Conservation (phyloP, 2,888 invertebrate genomes). For the Dasysyrphus tricinctus region DNA sequence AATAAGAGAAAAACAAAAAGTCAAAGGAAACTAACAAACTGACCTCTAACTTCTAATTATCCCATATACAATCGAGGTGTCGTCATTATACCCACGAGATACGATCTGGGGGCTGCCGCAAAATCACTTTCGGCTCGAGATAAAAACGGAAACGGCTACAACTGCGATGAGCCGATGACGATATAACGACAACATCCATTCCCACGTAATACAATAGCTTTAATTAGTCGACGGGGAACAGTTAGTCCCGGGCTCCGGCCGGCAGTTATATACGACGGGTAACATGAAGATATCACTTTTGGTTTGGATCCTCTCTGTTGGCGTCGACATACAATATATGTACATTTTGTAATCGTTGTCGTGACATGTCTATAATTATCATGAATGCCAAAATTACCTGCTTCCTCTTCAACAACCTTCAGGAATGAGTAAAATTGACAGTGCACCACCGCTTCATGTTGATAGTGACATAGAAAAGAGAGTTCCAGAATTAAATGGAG, state of each 20-base stretch:
- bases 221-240: constrained; percentile 67
- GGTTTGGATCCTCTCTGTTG: constrained; percentile 12
- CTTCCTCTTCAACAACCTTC: constrained; percentile 48
- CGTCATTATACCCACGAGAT: constrained; percentile 66
- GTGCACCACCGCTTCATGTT: constrained; percentile 48
- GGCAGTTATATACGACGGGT: constrained; percentile 28
- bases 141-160: constrained; percentile 21
- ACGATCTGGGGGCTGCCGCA: constrained; percentile 53
- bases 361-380: constrained; percentile 63
- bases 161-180: not conserved
- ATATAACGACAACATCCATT: constrained; percentile 18
- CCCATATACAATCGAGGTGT: constrained; percentile 62
- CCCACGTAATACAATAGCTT: constrained; percentile 61
- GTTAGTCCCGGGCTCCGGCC: constrained; percentile 37
- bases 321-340: not conserved
- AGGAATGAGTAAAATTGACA: constrained; percentile 55
- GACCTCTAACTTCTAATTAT: constrained; percentile 60
- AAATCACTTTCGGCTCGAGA: constrained; percentile 63
- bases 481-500: constrained; percentile 48
- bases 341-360: constrained; percentile 10
- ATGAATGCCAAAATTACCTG: constrained; percentile 71
- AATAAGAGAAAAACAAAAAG: not conserved
- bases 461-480: constrained; percentile 62
- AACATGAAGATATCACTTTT: constrained; percentile 20
- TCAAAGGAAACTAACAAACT: constrained; percentile 17